Evolutionary conservation across 2,888 invertebrate genomes (phyloP).

Genomic region (Laspeyria flexula): DNA sequence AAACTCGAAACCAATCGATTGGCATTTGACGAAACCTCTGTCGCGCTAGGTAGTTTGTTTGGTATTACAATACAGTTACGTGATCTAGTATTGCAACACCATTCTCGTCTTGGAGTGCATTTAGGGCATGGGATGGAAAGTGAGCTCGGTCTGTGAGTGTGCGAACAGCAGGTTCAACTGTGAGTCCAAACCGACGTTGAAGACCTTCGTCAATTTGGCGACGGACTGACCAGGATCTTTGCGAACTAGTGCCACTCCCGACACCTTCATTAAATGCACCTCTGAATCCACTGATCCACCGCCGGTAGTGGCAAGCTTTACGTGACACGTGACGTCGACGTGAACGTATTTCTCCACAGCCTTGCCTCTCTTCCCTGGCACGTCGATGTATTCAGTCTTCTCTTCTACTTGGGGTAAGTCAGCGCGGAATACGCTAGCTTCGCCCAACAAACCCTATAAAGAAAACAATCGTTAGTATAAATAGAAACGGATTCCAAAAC

Average conservation of each 20-base stretch:
- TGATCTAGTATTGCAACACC: slow-evolving; percentile 64
- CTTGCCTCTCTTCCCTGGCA: slow-evolving; percentile 74
- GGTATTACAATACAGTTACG: slow-evolving; percentile 60
- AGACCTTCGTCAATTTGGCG: slow-evolving; percentile 86
- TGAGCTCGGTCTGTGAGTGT: slow-evolving; percentile 88
- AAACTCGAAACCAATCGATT: slow-evolving; percentile 73
- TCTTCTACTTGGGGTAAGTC: slow-evolving; percentile 89
- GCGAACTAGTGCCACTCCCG: slow-evolving; percentile 88
- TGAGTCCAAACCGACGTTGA: slow-evolving; percentile 89
- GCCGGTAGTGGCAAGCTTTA: slow-evolving; percentile 86
- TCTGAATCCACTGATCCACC: slow-evolving; percentile 85
- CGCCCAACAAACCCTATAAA: slow-evolving; percentile 84
- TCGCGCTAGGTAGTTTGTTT: slow-evolving; percentile 76
- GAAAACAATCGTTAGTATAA: slow-evolving; percentile 40
- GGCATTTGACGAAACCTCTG: slow-evolving; percentile 76
- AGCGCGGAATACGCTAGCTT: slow-evolving; percentile 89
- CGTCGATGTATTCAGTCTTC: slow-evolving; percentile 86
- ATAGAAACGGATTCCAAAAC: slow-evolving; percentile 38
- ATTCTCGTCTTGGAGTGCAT: slow-evolving; percentile 56
- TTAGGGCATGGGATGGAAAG: slow-evolving; percentile 87
- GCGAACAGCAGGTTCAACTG: slow-evolving; percentile 89
- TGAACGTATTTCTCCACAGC: slow-evolving; percentile 88
- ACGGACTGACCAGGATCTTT: slow-evolving; percentile 85
- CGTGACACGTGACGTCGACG: slow-evolving; percentile 89
- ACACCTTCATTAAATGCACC: slow-evolving; percentile 88